A percentile compares a stretch with the other conserved stretches of the same genome.
Evolutionary conservation across 2,113 vertebrate genomes (phyloP).

Genomic region (Mus spicilegus): DNA sequence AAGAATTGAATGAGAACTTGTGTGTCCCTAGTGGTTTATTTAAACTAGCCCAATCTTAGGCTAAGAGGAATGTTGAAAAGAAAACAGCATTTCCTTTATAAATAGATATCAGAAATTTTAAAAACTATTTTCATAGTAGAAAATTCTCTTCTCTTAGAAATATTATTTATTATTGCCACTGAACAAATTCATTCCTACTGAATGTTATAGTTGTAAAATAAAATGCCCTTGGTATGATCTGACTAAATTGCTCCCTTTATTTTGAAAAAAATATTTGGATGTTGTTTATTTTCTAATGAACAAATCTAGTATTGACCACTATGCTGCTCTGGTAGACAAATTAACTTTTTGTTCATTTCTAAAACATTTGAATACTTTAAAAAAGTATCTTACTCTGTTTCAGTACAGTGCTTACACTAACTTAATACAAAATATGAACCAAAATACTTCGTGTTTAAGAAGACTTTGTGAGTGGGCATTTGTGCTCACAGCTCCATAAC

Average conservation of each 20-base stretch:
- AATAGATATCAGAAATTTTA: background rate
- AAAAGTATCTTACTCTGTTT: slow-evolving; percentile 9
- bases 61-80: background rate
- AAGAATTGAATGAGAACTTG: background rate
- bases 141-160: background rate
- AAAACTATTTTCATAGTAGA: background rate
- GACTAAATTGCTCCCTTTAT: background rate
- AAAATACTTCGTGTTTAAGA: background rate
- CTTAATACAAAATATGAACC: background rate
- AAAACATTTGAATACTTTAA: background rate
- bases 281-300: background rate
- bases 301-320: background rate
- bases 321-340: background rate
- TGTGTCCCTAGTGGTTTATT: background rate
- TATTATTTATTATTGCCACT: slow-evolving; percentile 4
- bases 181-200: background rate
- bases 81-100: background rate
- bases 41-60: slow-evolving; percentile 41
- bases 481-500: background rate
- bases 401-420: background rate
- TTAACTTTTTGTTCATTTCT: background rate
- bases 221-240: background rate
- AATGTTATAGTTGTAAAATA: background rate
- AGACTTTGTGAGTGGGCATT: background rate
- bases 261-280: background rate